Conservation (phyloP, 2,113 vertebrate genomes). For the Thinocorus orbignyianus region DNA sequence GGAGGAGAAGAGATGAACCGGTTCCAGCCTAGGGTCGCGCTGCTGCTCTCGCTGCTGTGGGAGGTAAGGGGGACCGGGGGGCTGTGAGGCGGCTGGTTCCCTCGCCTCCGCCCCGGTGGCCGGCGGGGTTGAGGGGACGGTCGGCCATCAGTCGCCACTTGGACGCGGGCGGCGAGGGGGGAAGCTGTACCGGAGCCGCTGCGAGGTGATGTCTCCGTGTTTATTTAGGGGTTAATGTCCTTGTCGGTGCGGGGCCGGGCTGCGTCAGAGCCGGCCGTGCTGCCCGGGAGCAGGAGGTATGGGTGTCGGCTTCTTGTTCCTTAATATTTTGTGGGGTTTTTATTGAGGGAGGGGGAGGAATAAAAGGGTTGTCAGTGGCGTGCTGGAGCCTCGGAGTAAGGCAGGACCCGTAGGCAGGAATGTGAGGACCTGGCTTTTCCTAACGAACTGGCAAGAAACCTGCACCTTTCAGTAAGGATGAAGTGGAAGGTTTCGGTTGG, state of each 20-base stretch:
- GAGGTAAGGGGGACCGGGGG: constrained; percentile 28
- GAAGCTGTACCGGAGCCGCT: too few relatives aligned
- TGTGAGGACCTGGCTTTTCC: neutral
- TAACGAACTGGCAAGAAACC: neutral
- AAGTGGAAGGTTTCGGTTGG: neutral
- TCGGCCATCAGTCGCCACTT: neutral
- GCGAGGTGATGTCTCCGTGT: fast-evolving
- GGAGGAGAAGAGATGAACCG: constrained; percentile 23
- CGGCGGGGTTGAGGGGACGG: neutral
- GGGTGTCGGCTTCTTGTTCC: neutral
- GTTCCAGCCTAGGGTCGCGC: constrained; percentile 5
- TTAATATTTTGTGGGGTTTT: too few relatives aligned
- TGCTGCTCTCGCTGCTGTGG: constrained; percentile 54
- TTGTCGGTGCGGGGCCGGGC: neutral
- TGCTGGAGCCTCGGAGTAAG: neutral
- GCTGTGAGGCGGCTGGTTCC: neutral
- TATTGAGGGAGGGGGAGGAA: neutral
- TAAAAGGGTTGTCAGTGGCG: fast-evolving
- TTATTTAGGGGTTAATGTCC: neutral
- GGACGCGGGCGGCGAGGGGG: neutral
- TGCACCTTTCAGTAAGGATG: neutral
- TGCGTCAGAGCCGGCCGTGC: neutral
- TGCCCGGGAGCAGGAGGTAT: neutral
- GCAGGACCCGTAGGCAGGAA: neutral
- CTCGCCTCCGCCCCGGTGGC: too few relatives aligned